Evolutionary conservation across 2,888 invertebrate species (phyloP).

Genomic region (Junonia oenone): DNA sequence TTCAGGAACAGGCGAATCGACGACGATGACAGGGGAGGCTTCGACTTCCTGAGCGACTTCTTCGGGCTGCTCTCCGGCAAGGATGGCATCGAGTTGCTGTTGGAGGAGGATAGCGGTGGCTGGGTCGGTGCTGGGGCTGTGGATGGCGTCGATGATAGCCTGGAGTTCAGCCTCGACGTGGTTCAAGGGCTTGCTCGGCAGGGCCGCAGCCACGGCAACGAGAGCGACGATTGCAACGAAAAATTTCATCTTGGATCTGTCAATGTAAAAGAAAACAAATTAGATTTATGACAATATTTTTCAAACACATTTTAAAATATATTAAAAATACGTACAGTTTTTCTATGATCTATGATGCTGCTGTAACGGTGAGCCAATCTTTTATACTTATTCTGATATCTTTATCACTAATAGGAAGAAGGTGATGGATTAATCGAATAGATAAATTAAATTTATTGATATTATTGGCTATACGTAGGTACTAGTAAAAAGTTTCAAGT

Average conservation of each 20-base stretch:
- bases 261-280: slow-evolving; percentile 14
- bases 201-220: slow-evolving; percentile 37
- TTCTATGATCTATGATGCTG: neutral
- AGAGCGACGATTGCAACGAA: slow-evolving; percentile 40
- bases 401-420: too few species aligned
- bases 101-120: slow-evolving; percentile 38
- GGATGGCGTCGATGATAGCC: slow-evolving; percentile 36
- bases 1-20: neutral
- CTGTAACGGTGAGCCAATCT: neutral
- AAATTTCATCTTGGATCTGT: slow-evolving; percentile 54
- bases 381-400: neutral
- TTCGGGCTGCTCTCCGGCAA: slow-evolving; percentile 19
- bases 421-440: too few species aligned
- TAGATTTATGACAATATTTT: neutral
- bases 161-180: slow-evolving; percentile 26
- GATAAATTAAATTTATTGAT: too few species aligned
- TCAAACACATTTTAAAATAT: too few species aligned
- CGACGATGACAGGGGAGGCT: slow-evolving; percentile 26
- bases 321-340: neutral
- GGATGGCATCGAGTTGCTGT: slow-evolving; percentile 32
- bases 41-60: slow-evolving; percentile 4
- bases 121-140: slow-evolving; percentile 41
- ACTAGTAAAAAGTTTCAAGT: too few species aligned
- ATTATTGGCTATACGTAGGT: too few species aligned
- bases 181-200: slow-evolving; percentile 13